phyloP scores from a whole-genome alignment of 1,140 invertebrate species.

The Macrocentrus cingulum region DNA sequence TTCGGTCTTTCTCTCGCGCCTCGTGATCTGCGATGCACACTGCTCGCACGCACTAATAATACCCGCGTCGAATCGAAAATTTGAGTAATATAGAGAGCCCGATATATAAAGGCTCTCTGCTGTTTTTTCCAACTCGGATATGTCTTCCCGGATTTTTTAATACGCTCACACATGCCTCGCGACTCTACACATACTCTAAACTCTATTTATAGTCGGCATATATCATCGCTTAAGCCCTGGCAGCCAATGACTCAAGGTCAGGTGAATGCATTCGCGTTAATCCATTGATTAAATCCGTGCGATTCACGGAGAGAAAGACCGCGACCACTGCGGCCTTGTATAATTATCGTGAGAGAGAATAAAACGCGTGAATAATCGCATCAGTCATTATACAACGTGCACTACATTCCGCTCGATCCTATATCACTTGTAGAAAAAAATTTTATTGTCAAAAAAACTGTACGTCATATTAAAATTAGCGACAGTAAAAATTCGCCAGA shows the following conservation, averaged over 20 bases:
- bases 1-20: background rate
- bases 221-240: constrained; percentile 1
- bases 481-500: too few species aligned
- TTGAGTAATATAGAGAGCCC: constrained; percentile 38
- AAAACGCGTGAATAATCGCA: constrained; percentile 12
- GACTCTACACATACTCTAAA: too few species aligned
- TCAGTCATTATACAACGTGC: background rate
- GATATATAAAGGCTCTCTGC: too few species aligned
- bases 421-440: too few species aligned
- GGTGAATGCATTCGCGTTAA: constrained; percentile 19
- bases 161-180: too few species aligned
- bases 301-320: background rate
- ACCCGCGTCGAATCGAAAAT: constrained; percentile 54
- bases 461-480: too few species aligned
- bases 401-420: too few species aligned
- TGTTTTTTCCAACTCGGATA: constrained; percentile 11
- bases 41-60: constrained; percentile 36
- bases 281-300: constrained; percentile 28
- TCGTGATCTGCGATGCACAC: background rate
- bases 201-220: background rate
- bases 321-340: constrained; percentile 18
- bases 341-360: constrained; percentile 24
- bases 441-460: too few species aligned
- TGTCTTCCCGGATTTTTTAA: too few species aligned
- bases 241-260: constrained; percentile 10